Evolutionary conservation across 2,888 invertebrate species (phyloP).

Genomic region (Scaptomyza reducta): DNA sequence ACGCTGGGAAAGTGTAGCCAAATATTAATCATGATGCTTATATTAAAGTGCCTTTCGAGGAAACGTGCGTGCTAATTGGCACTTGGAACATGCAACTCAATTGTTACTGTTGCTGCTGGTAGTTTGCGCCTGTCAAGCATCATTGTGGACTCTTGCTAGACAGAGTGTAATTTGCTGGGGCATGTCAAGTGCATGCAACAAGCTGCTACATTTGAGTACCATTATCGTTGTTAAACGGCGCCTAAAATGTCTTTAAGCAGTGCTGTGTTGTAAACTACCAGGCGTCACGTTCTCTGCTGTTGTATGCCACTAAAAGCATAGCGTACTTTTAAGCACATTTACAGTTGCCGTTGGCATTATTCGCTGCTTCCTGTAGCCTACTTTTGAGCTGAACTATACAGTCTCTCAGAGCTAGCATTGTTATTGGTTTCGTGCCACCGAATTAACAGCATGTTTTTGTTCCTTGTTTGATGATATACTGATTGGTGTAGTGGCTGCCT

Average conservation of each 20-base stretch:
- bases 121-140: constrained; percentile 25
- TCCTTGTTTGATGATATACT: not conserved
- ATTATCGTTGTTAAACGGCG: not conserved
- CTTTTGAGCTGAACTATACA: constrained; percentile 18
- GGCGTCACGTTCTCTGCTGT: not conserved
- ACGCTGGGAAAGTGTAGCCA: constrained; percentile 65
- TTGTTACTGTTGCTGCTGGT: constrained; percentile 25
- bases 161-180: constrained; percentile 16
- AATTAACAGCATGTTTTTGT: constrained; percentile 1
- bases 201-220: not conserved
- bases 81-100: constrained; percentile 37
- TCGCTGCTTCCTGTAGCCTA: constrained; percentile 11
- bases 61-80: constrained; percentile 66
- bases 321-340: constrained; percentile 35
- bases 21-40: constrained; percentile 40
- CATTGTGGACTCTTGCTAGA: constrained; percentile 5
- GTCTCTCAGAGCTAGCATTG: not conserved
- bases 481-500: not conserved
- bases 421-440: constrained; percentile 18
- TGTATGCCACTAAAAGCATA: constrained; percentile 6
- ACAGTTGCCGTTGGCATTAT: not conserved
- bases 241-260: constrained; percentile 1
- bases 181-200: constrained; percentile 21
- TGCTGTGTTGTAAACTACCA: not conserved
- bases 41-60: constrained; percentile 48